These are phyloP conservation scores for Neuroterus valhalla DNA, from an alignment of 1,140 invertebrate genomes.

Conservation along the genomic window DNA sequence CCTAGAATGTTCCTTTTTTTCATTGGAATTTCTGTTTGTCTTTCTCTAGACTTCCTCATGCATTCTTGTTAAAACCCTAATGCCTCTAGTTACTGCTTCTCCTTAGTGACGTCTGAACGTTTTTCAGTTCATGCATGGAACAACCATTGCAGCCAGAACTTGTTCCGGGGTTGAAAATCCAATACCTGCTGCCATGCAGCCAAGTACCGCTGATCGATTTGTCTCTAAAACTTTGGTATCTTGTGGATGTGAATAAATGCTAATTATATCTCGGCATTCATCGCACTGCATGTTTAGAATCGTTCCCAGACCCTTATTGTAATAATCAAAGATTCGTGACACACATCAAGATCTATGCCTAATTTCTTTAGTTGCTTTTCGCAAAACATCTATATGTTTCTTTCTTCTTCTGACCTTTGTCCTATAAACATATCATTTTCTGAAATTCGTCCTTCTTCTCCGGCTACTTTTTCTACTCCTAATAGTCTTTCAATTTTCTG, in stretches of 20 bases:
- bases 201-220: constrained; percentile 50
- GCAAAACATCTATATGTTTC: too few species aligned
- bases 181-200: constrained; percentile 50
- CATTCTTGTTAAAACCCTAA: constrained; percentile 43
- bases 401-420: too few species aligned
- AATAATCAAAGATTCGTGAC: too few species aligned
- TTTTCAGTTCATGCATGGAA: constrained; percentile 50
- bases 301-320: not conserved
- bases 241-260: constrained; percentile 45
- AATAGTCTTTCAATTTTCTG: too few species aligned
- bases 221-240: constrained; percentile 37
- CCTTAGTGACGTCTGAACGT: constrained; percentile 47
- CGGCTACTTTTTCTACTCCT: too few species aligned
- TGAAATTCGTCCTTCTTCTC: too few species aligned
- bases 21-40: constrained; percentile 57
- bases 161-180: constrained; percentile 58
- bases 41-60: constrained; percentile 61
- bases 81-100: constrained; percentile 38
- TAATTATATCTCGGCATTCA: not conserved
- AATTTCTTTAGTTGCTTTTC: too few species aligned
- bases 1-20: constrained; percentile 49
- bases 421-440: too few species aligned
- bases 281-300: not conserved
- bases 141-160: constrained; percentile 52
- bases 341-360: too few species aligned